Evolutionary conservation across 1,140 invertebrate species (phyloP).

Genomic region (Anadara kagoshimensis): DNA sequence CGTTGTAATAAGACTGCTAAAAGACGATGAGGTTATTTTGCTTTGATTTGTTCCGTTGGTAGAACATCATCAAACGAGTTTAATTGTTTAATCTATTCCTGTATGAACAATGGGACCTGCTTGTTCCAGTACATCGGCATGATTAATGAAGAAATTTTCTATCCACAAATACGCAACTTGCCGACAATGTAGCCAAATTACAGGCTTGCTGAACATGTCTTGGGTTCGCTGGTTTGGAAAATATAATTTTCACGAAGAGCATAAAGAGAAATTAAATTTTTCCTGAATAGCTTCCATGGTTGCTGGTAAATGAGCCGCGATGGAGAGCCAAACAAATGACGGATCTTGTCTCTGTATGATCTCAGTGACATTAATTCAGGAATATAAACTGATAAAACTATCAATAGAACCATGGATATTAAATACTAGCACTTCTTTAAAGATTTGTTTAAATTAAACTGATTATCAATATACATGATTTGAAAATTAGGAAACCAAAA

Average conservation of each 20-base stretch:
- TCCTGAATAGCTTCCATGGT: conserved; percentile 13
- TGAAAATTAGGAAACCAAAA: too few species aligned
- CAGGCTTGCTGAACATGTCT: conserved; percentile 39
- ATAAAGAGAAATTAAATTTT: conserved; percentile 24
- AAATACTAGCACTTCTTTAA: too few species aligned
- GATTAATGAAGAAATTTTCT: conserved; percentile 44
- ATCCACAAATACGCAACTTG: conserved; percentile 23
- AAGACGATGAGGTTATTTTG: conserved; percentile 13
- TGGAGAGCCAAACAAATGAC: not conserved
- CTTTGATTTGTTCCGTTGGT: conserved; percentile 31
- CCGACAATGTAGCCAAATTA: conserved; percentile 36
- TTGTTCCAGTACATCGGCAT: conserved; percentile 37
- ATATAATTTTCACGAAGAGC: conserved; percentile 37
- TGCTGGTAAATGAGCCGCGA: conserved; percentile 10
- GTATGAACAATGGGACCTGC: conserved; percentile 26
- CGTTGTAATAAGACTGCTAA: conserved; percentile 28
- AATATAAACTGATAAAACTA: too few species aligned
- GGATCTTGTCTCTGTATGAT: not conserved
- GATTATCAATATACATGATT: too few species aligned
- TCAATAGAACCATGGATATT: too few species aligned
- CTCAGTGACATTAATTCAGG: too few species aligned
- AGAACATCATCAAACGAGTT: conserved; percentile 36
- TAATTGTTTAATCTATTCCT: conserved; percentile 39
- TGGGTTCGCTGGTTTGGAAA: conserved; percentile 41
- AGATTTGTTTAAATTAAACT: too few species aligned